These are phyloP conservation scores for Chrysolina americana DNA, from an alignment of 2,888 invertebrate genomes.

Conservation along the genomic window DNA sequence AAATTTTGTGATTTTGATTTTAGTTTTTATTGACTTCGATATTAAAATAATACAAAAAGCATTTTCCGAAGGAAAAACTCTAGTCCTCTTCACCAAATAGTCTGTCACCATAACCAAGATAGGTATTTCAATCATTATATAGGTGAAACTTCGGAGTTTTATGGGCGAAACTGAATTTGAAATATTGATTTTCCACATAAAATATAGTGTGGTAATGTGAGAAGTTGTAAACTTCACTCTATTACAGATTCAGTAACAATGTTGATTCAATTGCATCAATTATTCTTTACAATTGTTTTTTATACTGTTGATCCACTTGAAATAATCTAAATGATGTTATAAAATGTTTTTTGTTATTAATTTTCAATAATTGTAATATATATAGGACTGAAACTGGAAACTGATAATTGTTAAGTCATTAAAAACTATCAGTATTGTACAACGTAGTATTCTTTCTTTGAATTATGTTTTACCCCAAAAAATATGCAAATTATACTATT, in stretches of 20 bases:
- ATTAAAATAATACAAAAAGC: too few species aligned
- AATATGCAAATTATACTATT: constrained; percentile 15
- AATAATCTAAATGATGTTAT: not conserved
- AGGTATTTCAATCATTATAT: too few species aligned
- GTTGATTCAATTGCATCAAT: not conserved
- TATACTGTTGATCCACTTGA: not conserved
- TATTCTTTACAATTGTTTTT: not conserved
- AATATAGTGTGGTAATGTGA: too few species aligned
- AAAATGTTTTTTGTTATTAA: not conserved
- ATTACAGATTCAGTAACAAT: not conserved
- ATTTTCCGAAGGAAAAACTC: too few species aligned
- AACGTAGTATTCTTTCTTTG: not conserved
- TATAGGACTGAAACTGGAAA: constrained; percentile 1
- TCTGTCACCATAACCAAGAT: too few species aligned
- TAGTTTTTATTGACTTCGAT: too few species aligned
- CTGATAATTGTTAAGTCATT: not conserved
- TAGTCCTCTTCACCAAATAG: too few species aligned
- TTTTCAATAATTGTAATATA: not conserved
- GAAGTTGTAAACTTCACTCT: too few species aligned
- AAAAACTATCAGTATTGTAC: not conserved
- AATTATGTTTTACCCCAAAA: not conserved
- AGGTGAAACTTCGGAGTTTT: too few species aligned
- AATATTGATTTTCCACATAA: too few species aligned
- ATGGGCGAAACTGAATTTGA: too few species aligned
- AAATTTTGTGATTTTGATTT: too few species aligned